Evolutionary conservation across 2,113 vertebrate genomes (phyloP).

Genomic region (Sorex fumeus): DNA sequence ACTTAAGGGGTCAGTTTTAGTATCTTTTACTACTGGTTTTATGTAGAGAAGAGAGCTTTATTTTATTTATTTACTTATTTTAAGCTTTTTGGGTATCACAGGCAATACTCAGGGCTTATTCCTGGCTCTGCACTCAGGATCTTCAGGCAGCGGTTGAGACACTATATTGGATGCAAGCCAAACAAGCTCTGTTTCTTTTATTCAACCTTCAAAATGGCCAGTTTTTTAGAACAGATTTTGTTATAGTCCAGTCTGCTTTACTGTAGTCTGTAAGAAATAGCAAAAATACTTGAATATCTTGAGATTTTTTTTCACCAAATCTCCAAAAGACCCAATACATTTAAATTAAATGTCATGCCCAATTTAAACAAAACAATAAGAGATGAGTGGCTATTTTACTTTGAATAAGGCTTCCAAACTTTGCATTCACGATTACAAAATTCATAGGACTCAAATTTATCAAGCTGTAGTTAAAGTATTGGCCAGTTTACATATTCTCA

Average conservation of each 20-base stretch:
- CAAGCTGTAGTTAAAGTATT: background rate
- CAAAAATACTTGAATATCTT: background rate
- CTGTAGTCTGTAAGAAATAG: background rate
- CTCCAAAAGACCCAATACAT: background rate
- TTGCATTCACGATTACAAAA: rapidly evolving
- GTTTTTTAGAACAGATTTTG: background rate
- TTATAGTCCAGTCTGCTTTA: background rate
- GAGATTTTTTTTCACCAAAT: background rate
- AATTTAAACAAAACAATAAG: background rate
- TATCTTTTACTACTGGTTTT: background rate
- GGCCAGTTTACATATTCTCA: background rate
- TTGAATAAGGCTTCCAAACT: background rate
- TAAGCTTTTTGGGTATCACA: no score
- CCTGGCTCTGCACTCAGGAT: no score
- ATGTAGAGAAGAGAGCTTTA: background rate
- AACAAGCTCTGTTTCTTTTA: background rate
- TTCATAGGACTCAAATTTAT: background rate
- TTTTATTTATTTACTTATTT: no score
- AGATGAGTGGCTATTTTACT: background rate
- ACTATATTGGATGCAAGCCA: background rate
- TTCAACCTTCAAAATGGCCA: background rate
- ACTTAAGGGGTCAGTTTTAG: background rate
- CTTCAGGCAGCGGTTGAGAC: no score
- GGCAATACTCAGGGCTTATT: no score
- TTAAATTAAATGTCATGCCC: conserved; percentile 3